A percentile compares a stretch with the other conserved stretches of the same genome.
These are phyloP conservation scores for Kradibia gibbosae DNA, from an alignment of 1,140 invertebrate species.

Conservation along the genomic window DNA sequence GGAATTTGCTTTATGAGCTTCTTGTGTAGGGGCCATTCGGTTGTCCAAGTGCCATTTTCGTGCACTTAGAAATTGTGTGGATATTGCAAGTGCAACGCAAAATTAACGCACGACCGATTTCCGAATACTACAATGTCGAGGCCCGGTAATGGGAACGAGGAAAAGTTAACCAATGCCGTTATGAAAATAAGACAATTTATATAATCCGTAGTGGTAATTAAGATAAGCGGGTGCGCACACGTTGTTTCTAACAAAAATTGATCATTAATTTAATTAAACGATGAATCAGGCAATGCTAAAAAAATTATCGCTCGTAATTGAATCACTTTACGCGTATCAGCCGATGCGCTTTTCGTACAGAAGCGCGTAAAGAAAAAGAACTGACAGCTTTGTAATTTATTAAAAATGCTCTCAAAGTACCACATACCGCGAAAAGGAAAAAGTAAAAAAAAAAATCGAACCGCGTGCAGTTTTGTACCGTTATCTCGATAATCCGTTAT, in stretches of 20 bases:
- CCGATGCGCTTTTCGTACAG: no score
- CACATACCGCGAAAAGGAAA: no score
- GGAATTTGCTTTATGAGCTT: slow-evolving; percentile 24
- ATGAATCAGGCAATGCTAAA: background rate
- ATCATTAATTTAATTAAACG: slow-evolving; percentile 1
- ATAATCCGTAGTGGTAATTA: background rate
- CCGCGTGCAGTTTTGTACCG: no score
- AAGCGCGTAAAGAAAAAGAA: background rate
- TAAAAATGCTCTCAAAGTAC: no score
- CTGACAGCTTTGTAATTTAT: background rate
- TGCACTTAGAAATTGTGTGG: background rate
- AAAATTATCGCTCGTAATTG: background rate
- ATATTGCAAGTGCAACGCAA: background rate
- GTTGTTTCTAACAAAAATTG: background rate
- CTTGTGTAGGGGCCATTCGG: slow-evolving; percentile 20
- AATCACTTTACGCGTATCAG: background rate
- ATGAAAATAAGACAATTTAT: slow-evolving; percentile 3
- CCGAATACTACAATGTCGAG: background rate
- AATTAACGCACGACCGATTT: no score
- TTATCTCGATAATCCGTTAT: no score
- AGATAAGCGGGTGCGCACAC: background rate
- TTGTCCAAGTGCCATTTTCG: background rate
- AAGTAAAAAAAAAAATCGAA: no score
- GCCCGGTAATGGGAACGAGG: no score
- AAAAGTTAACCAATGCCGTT: no score